Conservation (phyloP, 2,113 vertebrate species). For the Spea bombifrons region DNA sequence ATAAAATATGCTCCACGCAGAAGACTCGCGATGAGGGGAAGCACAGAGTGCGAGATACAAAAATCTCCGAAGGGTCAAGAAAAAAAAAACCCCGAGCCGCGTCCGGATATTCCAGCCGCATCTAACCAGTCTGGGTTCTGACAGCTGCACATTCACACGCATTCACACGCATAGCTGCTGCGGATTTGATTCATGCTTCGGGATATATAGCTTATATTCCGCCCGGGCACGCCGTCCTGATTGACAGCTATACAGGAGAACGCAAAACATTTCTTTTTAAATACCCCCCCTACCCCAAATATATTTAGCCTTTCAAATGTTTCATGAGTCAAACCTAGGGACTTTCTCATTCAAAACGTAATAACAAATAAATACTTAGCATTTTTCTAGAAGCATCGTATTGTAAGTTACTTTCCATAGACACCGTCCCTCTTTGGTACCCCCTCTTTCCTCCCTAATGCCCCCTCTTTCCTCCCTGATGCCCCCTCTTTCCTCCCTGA, state of each 20-base stretch:
- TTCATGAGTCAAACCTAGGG: not conserved
- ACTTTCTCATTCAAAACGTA: constrained; percentile 6
- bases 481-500: no score
- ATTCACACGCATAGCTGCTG: not conserved
- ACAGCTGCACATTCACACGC: constrained; percentile 30
- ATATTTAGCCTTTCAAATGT: constrained; percentile 32
- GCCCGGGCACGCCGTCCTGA: constrained; percentile 30
- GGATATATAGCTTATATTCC: constrained; percentile 25
- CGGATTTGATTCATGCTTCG: constrained; percentile 25
- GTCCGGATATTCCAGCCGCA: constrained; percentile 9
- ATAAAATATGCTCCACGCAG: no score
- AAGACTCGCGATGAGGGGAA: no score
- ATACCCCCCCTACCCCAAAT: constrained; percentile 8
- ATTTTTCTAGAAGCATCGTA: no score
- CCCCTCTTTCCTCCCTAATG: no score
- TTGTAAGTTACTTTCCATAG: no score
- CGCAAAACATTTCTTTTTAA: constrained; percentile 26
- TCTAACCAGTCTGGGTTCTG: constrained; percentile 1
- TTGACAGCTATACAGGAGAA: constrained; percentile 37
- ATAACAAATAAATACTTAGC: no score
- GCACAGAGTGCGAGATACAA: no score
- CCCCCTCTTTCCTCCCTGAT: no score
- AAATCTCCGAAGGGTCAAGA: no score
- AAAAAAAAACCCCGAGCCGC: not conserved
- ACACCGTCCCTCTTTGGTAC: no score